Evolutionary conservation across 2,113 vertebrate genomes (phyloP).

Genomic region (Muscicapa adusta): DNA sequence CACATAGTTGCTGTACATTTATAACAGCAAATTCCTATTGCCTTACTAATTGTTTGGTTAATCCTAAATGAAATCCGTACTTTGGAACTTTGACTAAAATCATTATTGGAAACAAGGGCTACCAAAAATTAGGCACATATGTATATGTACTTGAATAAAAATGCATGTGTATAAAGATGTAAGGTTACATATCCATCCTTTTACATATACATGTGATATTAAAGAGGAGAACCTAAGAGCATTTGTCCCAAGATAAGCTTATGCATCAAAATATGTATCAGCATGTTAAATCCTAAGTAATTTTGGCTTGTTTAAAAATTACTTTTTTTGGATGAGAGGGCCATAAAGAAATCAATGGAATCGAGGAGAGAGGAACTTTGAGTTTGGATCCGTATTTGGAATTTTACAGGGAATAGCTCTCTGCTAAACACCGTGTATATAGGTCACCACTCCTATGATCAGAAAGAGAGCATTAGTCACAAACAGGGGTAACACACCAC

Average conservation of each 20-base stretch:
- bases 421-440: not conserved
- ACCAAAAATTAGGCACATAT: not conserved
- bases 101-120: not conserved
- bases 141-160: not conserved
- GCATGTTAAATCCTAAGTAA: not conserved
- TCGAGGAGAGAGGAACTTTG: not conserved
- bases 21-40: not conserved
- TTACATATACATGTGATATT: not conserved
- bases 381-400: not conserved
- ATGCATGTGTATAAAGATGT: not conserved
- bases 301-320: not conserved
- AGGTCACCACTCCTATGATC: not conserved
- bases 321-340: not conserved
- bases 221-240: not conserved
- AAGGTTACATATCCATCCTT: not conserved
- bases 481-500: not conserved
- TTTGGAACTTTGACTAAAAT: not conserved
- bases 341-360: not conserved
- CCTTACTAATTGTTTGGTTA: not conserved
- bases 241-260: not conserved
- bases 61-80: not conserved
- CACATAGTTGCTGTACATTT: not conserved
- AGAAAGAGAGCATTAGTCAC: not conserved
- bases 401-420: not conserved
- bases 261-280: not conserved